These are phyloP conservation scores for Palaemon carinicauda DNA, from an alignment of 1,140 invertebrate genomes.

Conservation along the genomic window DNA sequence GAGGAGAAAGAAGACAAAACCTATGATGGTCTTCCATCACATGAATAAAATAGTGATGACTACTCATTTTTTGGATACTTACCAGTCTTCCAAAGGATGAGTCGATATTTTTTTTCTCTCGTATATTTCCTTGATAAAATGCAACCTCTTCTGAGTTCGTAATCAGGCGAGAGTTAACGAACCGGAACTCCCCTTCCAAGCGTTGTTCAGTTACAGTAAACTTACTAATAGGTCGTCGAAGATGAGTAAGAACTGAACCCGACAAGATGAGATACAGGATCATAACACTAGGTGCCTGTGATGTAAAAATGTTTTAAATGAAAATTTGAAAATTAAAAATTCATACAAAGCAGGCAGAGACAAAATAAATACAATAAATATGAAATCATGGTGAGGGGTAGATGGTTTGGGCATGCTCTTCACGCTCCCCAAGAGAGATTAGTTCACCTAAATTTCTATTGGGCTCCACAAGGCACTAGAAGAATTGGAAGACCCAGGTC, in stretches of 20 bases:
- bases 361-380: too few relatives aligned
- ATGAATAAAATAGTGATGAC: too few relatives aligned
- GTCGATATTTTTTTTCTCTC: conserved; percentile 88
- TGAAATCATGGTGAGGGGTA: too few relatives aligned
- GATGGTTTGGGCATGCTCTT: too few relatives aligned
- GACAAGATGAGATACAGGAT: conserved; percentile 85
- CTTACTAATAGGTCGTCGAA: conserved; percentile 84
- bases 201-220: conserved; percentile 95
- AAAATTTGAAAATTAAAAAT: too few relatives aligned
- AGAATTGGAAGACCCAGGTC: too few relatives aligned
- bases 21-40: too few relatives aligned
- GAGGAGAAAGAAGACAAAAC: too few relatives aligned
- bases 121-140: conserved; percentile 92
- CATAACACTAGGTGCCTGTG: conserved; percentile 85
- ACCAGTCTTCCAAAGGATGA: conserved; percentile 90
- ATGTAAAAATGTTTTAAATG: background rate
- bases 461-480: too few relatives aligned
- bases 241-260: conserved; percentile 79
- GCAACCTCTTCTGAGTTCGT: conserved; percentile 98
- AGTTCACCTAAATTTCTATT: too few relatives aligned
- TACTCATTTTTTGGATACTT: conserved; percentile 62
- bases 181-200: conserved; percentile 96
- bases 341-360: background rate
- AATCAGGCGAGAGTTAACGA: conserved; percentile 94
- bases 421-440: too few relatives aligned